A percentile compares a stretch with the other conserved stretches of the same genome.
Conservation (phyloP, 2,888 invertebrate species). For the Zygaena filipendulae region DNA sequence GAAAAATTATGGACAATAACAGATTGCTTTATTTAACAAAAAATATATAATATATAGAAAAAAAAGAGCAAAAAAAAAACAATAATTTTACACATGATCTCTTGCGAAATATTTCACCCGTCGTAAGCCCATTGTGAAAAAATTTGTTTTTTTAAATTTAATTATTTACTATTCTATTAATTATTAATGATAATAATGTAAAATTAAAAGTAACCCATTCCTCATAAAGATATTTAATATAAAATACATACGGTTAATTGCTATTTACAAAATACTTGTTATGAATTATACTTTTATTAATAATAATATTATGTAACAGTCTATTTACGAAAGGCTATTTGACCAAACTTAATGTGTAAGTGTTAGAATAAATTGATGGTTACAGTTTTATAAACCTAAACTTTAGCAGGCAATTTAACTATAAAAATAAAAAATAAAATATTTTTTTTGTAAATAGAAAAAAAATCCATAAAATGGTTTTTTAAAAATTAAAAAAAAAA, state of each 20-base stretch:
- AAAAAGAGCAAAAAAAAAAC: conserved; percentile 51
- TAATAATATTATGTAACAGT: conserved; percentile 65
- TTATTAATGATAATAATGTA: too few species aligned
- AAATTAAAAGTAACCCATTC: conserved; percentile 67
- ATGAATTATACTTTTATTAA: conserved; percentile 60
- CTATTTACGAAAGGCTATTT: conserved; percentile 68
- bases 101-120: conserved; percentile 26
- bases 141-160: conserved; percentile 49
- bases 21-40: conserved; percentile 70
- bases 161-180: too few species aligned
- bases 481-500: too few species aligned
- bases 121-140: conserved; percentile 39
- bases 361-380: conserved; percentile 55
- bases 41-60: conserved; percentile 67
- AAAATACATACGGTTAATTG: conserved; percentile 68
- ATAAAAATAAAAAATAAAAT: conserved; percentile 14
- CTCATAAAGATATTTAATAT: conserved; percentile 61
- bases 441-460: conserved; percentile 19
- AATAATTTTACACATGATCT: conserved; percentile 51
- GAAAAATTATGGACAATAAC: conserved; percentile 62
- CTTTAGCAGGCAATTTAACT: conserved; percentile 53
- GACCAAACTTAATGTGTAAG: conserved; percentile 61
- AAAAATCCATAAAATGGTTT: conserved; percentile 12
- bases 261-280: conserved; percentile 68
- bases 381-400: conserved; percentile 32